Percentiles rank a stretch among this genome's conserved stretches.
These are phyloP conservation scores for Drosophila paramelanica DNA, from an alignment of 2,888 invertebrate species.

Conservation along the genomic window DNA sequence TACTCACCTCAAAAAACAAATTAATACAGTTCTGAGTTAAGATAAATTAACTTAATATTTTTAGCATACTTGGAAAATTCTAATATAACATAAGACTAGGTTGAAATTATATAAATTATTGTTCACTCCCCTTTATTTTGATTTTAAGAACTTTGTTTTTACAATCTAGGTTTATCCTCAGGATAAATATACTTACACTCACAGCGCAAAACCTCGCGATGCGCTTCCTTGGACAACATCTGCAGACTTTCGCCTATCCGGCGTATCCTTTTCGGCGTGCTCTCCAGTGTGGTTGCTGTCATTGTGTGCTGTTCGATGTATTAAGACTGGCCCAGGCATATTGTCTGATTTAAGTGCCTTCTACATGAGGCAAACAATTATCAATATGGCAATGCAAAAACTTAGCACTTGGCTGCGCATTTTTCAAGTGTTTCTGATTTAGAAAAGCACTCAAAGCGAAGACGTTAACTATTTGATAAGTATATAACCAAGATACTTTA, in stretches of 20 bases:
- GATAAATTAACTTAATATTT: not conserved
- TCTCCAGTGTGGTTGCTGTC: conserved; percentile 48
- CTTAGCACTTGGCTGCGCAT: conserved; percentile 80
- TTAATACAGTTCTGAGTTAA: not conserved
- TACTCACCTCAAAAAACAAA: conserved; percentile 29
- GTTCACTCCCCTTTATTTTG: no score
- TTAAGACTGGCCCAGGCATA: conserved; percentile 25
- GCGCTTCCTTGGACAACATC: conserved; percentile 79
- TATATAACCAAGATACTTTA: conserved; percentile 3
- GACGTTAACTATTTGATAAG: conserved; percentile 3
- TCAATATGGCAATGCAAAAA: conserved; percentile 79
- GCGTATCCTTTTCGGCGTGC: conserved; percentile 64
- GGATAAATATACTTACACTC: conserved; percentile 73
- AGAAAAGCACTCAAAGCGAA: conserved; percentile 9
- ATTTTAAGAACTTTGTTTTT: not conserved
- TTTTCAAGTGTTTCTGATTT: conserved; percentile 42
- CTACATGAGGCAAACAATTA: conserved; percentile 77
- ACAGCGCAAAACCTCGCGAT: conserved; percentile 63
- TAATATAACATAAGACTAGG: no score
- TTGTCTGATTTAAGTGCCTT: conserved; percentile 20
- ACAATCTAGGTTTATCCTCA: not conserved
- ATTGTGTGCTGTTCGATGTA: conserved; percentile 19
- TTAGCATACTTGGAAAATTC: no score
- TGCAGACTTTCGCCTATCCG: conserved; percentile 72
- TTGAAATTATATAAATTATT: no score